A percentile compares a stretch with the other conserved stretches of the same genome.
Conservation (phyloP, 2,797 vertebrate species). For the Micropoecilia bifurca region DNA sequence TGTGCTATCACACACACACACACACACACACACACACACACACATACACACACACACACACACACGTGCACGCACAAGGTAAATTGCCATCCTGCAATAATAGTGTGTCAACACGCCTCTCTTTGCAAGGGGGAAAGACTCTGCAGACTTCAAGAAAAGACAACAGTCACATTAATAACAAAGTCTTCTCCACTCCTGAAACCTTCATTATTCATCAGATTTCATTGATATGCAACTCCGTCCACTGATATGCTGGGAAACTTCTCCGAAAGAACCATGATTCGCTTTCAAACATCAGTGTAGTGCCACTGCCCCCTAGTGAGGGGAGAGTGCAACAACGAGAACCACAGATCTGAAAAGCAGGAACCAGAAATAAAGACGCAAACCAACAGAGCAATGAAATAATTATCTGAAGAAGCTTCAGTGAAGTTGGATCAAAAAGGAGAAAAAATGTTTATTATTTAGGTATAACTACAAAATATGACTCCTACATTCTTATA, state of each 20-base stretch:
- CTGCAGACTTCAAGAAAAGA: constrained; percentile 64
- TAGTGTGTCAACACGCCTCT: constrained; percentile 66
- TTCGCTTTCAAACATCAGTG: constrained; percentile 34
- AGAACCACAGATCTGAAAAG: neutral
- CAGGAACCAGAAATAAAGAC: too few relatives aligned
- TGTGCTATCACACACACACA: constrained; percentile 29
- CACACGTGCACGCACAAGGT: constrained; percentile 25
- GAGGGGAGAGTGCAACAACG: constrained; percentile 39
- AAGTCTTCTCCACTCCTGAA: constrained; percentile 56
- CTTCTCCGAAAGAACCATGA: constrained; percentile 40
- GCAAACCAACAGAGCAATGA: neutral
- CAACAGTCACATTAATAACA: constrained; percentile 71
- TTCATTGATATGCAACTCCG: constrained; percentile 67
- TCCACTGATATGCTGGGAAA: constrained; percentile 42
- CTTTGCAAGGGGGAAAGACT: constrained; percentile 66
- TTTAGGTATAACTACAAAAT: neutral
- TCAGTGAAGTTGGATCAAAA: neutral
- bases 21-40: neutral
- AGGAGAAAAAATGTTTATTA: neutral
- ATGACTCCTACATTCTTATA: neutral
- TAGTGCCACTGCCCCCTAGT: constrained; percentile 74
- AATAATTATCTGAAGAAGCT: neutral
- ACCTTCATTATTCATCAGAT: constrained; percentile 70
- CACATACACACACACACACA: constrained; percentile 19
- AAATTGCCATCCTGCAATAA: constrained; percentile 54